Base-by-base conservation (phyloP, 2,113 vertebrate species). In the Mobula birostris region DNA sequence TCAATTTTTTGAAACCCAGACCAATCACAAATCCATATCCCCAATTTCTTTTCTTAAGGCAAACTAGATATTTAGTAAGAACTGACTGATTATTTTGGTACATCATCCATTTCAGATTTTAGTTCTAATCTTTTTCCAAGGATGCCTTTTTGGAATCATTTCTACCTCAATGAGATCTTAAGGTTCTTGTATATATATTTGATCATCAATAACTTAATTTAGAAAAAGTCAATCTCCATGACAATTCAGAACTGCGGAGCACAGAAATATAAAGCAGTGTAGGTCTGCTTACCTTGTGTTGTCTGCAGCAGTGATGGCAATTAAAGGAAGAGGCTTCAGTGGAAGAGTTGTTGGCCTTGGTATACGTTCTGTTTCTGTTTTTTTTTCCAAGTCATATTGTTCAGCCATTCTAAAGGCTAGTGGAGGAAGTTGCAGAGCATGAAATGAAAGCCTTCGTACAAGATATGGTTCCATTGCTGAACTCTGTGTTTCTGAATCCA, bases 251-350 rank as follows among this genome's bases (percentile, higher is more conserved):
- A 29, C 11, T 56, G 21, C 14, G 36, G 24, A 74, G 12, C 68
- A 70, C 21, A 27, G 14, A 21, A 36, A 66, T 36, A 24, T 40
- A 40, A n/a, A 40, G 36, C n/a, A 72, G 2, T 36, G 21, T 11
- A 90, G 32, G 70, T 24, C 36, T 29, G 7, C 96, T 97, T 97
- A 99, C 99, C 98, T 98, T 96, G 95, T 97, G 94, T 97, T 96
- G 94, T 99, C 98, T 1, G 98, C 98, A 0, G 98, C 96, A 1
- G 98, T 99, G 95, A 99, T 99, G 94, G 98, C 98, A 94, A 99
- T 99, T 95, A 99, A 96, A 0, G 99, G 99, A 32, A 98, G 97
- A 48, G 96, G 97, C 95, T 97, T 98, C 94, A 99, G 95, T 2
- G 98, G 97, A 95, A 99, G 98, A 93, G 98, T 98, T 0, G 96